Conservation (phyloP, 2,797 vertebrate genomes). For the Leptatherina wallacei region DNA sequence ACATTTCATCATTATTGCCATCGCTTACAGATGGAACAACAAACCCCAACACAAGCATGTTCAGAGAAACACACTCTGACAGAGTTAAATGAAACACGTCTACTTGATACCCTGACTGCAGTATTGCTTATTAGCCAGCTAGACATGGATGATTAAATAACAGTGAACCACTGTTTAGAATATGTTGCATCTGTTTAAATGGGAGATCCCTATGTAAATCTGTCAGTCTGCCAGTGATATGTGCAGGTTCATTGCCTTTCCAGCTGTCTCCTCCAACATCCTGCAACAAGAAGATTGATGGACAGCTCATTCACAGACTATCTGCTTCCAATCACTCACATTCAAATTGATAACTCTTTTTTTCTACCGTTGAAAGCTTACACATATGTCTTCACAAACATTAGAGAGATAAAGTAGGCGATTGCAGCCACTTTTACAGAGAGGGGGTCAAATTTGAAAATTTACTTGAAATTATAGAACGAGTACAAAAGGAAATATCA, state of each 20-base stretch:
- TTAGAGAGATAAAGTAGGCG: background rate
- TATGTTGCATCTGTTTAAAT: conserved; percentile 50
- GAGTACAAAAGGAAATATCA: background rate
- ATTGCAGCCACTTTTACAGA: background rate
- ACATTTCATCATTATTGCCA: conserved; percentile 62
- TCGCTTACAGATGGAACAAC: conserved; percentile 42
- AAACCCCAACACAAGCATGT: conserved; percentile 36
- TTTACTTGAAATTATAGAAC: too few species aligned
- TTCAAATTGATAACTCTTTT: background rate
- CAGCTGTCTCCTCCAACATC: conserved; percentile 49
- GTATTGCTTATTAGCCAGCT: conserved; percentile 55
- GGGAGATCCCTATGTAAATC: conserved; percentile 30
- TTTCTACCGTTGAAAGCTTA: background rate
- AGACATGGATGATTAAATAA: conserved; percentile 55
- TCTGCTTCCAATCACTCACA: conserved; percentile 45
- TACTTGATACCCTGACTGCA: conserved; percentile 38
- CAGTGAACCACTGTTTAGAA: conserved; percentile 35
- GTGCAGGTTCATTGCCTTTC: conserved; percentile 41
- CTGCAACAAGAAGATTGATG: conserved; percentile 43
- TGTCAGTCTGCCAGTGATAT: conserved; percentile 34
- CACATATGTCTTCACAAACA: background rate
- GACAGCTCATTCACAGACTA: conserved; percentile 39
- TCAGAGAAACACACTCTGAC: conserved; percentile 50
- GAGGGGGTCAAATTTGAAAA: background rate
- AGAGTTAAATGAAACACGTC: conserved; percentile 62